These are phyloP conservation scores for Caranx ignobilis DNA, from an alignment of 2,113 vertebrate species.

Conservation along the genomic window DNA sequence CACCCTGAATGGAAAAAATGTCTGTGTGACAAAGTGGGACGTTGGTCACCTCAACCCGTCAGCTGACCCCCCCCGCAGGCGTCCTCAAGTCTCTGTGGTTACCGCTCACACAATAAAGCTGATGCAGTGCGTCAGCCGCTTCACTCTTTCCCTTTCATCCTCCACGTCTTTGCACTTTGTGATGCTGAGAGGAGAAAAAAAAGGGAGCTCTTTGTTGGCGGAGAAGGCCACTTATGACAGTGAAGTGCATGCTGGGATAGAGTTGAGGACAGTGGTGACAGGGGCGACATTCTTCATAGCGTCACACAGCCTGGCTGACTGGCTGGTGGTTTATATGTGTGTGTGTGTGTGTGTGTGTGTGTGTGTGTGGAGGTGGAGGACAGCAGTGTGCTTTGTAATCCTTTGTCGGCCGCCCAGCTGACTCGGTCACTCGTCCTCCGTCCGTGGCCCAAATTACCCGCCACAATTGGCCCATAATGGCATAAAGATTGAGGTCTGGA, in stretches of 20 bases:
- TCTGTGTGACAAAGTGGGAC: not conserved
- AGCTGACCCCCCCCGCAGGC: not conserved
- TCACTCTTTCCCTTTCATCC: slow-evolving; percentile 26
- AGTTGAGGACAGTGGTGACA: slow-evolving; percentile 17
- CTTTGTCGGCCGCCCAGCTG: not conserved
- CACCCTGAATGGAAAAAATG: not conserved
- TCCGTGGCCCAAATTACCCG: slow-evolving; percentile 57
- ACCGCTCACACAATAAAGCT: slow-evolving; percentile 12
- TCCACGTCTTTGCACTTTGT: slow-evolving; percentile 17
- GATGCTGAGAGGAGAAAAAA: not conserved
- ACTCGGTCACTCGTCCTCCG: slow-evolving; percentile 57
- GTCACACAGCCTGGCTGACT: not conserved
- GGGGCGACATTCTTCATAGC: slow-evolving; percentile 41
- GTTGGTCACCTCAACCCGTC: slow-evolving; percentile 13
- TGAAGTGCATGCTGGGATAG: slow-evolving; percentile 44
- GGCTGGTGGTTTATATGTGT: not conserved
- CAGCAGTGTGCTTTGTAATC: slow-evolving; percentile 70
- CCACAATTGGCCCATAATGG: slow-evolving; percentile 61
- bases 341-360: slow-evolving; percentile 9
- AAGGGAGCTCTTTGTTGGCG: slow-evolving; percentile 43
- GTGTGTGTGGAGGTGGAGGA: slow-evolving; percentile 31
- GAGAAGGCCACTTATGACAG: slow-evolving; percentile 51
- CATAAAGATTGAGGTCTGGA: slow-evolving; percentile 69
- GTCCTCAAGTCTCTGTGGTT: not conserved
- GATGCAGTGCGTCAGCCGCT: slow-evolving; percentile 16